Percentiles rank a stretch among this genome's conserved stretches.
phyloP scores from a whole-genome alignment of 2,888 invertebrate species.

The Scelioninae gen. 1 region DNA sequence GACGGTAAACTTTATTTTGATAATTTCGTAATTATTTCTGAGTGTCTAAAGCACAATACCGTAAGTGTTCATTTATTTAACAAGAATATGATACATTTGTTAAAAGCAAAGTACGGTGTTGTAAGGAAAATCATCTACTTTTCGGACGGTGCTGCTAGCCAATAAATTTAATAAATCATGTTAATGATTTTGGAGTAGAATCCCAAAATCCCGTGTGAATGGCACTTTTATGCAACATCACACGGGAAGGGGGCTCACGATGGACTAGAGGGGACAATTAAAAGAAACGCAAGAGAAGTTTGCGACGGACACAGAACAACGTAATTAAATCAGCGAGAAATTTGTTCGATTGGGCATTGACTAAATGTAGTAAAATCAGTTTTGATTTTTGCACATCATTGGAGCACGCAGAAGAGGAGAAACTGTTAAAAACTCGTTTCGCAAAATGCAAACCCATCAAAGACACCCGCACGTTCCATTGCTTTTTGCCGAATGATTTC shows the following conservation, averaged over 20 bases:
- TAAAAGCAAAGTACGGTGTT: slow-evolving; percentile 9
- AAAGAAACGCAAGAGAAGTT: not conserved
- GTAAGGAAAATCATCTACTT: slow-evolving; percentile 29
- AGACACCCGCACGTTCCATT: slow-evolving; percentile 12
- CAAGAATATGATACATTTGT: slow-evolving; percentile 18
- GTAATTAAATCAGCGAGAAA: slow-evolving; percentile 3
- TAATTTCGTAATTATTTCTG: slow-evolving; percentile 16
- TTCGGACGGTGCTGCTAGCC: slow-evolving; percentile 25
- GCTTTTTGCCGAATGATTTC: not conserved
- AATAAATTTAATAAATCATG: slow-evolving; percentile 13
- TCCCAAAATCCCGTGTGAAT: no score
- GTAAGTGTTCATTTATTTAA: slow-evolving; percentile 21
- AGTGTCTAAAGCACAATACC: slow-evolving; percentile 12
- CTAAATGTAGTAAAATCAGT: not conserved
- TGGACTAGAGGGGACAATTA: slow-evolving; percentile 2
- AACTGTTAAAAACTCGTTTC: slow-evolving; percentile 4
- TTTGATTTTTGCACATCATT: slow-evolving; percentile 6
- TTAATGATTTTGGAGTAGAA: not conserved
- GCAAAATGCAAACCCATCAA: slow-evolving; percentile 4
- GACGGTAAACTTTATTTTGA: not conserved
- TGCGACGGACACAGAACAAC: not conserved
- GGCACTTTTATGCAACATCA: slow-evolving; percentile 10
- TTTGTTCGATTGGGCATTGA: not conserved
- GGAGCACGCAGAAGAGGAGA: slow-evolving; percentile 4
- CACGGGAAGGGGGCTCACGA: slow-evolving; percentile 11